Percentiles rank a stretch among this genome's conserved stretches.
phyloP scores from a whole-genome alignment of 2,888 invertebrate species.

The Sycophila texana region DNA sequence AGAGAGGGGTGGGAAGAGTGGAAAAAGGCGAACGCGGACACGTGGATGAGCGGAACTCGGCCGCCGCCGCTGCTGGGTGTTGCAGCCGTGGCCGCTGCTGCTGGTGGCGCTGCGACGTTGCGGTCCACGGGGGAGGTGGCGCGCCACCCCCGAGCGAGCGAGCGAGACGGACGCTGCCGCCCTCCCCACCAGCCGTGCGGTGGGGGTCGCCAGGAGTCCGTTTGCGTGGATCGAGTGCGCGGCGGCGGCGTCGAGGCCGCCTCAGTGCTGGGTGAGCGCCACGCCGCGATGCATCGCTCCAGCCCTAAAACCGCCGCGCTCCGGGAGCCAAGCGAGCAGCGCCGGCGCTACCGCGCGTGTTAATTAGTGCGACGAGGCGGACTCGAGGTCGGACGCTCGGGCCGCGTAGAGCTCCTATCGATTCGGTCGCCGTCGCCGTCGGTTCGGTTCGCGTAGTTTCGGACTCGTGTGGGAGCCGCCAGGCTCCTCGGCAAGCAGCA shows the following conservation, averaged over 20 bases:
- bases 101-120: conserved; percentile 31
- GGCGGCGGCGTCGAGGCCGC: conserved; percentile 73
- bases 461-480: neutral
- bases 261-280: conserved; percentile 74
- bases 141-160: neutral
- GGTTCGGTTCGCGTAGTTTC: neutral
- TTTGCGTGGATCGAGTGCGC: conserved; percentile 46
- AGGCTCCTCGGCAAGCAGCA: conserved; percentile 47
- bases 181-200: conserved; percentile 19
- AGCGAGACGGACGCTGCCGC: conserved; percentile 18
- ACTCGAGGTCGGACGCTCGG: too few species aligned
- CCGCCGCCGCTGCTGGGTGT: conserved; percentile 7
- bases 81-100: conserved; percentile 11
- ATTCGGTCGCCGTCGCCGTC: neutral
- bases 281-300: conserved; percentile 73
- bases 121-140: neutral
- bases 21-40: conserved; percentile 12
- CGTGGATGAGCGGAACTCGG: conserved; percentile 17
- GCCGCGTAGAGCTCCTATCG: neutral
- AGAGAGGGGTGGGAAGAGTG: neutral
- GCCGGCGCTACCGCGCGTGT: neutral
- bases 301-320: conserved; percentile 53
- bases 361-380: neutral
- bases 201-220: conserved; percentile 11
- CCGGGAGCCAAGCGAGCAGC: neutral